Evolutionary conservation across 2,113 vertebrate genomes (phyloP).

Genomic region (Centropus bengalensis): DNA sequence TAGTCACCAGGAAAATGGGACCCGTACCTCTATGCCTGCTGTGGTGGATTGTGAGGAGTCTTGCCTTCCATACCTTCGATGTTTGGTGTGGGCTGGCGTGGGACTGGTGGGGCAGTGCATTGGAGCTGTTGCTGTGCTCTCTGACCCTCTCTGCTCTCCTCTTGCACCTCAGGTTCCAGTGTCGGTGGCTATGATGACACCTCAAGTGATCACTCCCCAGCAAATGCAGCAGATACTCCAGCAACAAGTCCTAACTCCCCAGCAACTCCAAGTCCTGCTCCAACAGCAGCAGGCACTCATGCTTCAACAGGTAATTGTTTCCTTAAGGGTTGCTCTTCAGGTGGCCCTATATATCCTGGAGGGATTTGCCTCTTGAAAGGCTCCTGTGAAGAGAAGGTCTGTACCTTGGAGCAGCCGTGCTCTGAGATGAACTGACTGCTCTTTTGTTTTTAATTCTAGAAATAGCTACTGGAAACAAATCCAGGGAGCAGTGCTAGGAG

Average conservation of each 20-base stretch:
- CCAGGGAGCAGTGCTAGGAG: conserved; percentile 24
- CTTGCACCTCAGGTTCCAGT: conserved; percentile 87
- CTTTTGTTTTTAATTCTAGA: conserved; percentile 40
- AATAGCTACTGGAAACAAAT: conserved; percentile 55
- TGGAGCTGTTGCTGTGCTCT: neutral
- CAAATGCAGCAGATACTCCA: conserved; percentile 99
- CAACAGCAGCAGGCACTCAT: conserved; percentile 99
- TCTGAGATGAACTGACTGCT: neutral
- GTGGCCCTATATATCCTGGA: rapidly evolving
- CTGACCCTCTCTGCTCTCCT: conserved; percentile 37
- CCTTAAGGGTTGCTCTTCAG: neutral
- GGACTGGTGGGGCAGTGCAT: neutral
- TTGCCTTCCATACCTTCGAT: rapidly evolving
- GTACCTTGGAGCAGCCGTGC: neutral
- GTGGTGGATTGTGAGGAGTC: neutral
- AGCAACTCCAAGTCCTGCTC: conserved; percentile 98
- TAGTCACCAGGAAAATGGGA: rapidly evolving
- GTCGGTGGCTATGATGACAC: conserved; percentile 99
- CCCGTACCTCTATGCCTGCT: neutral
- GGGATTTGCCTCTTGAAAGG: rapidly evolving
- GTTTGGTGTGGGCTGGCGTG: rapidly evolving
- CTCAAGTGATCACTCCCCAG: conserved; percentile 99
- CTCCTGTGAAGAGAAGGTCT: neutral
- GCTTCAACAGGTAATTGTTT: conserved; percentile 94
- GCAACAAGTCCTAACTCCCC: conserved; percentile 99